These are phyloP conservation scores for Anthopleura sola DNA, from an alignment of 64 coral and sea anemone genomes.

Conservation along the genomic window DNA sequence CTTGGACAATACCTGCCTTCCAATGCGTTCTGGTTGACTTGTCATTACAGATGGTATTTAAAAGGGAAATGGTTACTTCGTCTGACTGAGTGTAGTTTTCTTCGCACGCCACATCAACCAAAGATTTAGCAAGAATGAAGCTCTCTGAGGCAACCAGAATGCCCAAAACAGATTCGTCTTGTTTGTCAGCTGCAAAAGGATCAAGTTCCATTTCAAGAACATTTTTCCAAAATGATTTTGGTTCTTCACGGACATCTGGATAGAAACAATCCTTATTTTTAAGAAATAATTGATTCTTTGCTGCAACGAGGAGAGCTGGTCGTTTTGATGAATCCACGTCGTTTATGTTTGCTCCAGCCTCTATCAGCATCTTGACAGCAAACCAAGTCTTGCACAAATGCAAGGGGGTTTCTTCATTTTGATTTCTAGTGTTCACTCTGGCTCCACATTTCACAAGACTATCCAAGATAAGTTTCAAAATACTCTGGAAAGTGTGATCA, in stretches of 20 bases:
- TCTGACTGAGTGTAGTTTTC: background rate
- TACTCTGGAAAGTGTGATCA: background rate
- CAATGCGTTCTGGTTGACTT: too few relatives aligned
- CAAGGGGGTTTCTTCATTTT: background rate
- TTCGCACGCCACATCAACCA: background rate
- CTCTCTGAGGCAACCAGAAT: background rate
- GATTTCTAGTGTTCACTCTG: background rate
- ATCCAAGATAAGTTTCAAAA: background rate
- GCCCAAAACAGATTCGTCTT: conserved; percentile 2
- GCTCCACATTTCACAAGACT: background rate
- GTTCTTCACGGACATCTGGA: background rate
- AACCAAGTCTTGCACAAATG: conserved; percentile 9
- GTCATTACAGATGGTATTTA: too few relatives aligned
- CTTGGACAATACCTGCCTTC: too few relatives aligned
- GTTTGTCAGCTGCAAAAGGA: background rate
- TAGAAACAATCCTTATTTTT: background rate
- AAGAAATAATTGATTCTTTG: background rate
- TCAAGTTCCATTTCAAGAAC: background rate
- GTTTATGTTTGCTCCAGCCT: background rate
- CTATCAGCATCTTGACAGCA: background rate
- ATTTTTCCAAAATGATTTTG: background rate
- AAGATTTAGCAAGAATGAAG: background rate
- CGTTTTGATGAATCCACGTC: background rate
- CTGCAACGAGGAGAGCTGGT: background rate
- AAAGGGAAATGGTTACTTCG: too few relatives aligned